Conservation (phyloP, 23 tunicate genomes). For the Trididemnum clinides region DNA sequence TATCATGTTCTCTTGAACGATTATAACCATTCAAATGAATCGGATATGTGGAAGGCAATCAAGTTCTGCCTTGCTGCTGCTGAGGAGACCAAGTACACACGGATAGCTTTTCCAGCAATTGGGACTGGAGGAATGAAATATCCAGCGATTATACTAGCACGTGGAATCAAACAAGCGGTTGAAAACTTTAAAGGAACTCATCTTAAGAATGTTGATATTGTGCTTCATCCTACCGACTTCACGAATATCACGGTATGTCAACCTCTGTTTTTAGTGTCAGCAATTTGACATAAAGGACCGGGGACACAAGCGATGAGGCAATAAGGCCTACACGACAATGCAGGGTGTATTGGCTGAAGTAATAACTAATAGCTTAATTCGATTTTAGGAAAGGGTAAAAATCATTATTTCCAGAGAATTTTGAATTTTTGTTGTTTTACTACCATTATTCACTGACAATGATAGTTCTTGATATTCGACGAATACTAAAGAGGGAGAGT, state of each 20-base stretch:
- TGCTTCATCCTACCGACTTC: conserved; percentile 34
- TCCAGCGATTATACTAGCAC: conserved; percentile 34
- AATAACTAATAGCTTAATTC: too few relatives aligned
- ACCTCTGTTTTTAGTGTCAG: too few relatives aligned
- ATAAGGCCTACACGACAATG: too few relatives aligned
- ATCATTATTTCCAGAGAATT: too few relatives aligned
- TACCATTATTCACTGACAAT: too few relatives aligned
- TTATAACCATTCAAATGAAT: neutral
- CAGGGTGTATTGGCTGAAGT: too few relatives aligned
- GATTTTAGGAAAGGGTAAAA: too few relatives aligned
- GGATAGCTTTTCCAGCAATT: conserved; percentile 72
- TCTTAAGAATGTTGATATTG: conserved; percentile 30
- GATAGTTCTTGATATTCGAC: too few relatives aligned
- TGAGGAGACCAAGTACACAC: conserved; percentile 14
- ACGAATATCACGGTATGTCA: neutral
- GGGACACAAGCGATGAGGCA: too few relatives aligned
- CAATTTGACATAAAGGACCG: too few relatives aligned
- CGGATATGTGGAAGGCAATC: neutral
- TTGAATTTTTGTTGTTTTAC: too few relatives aligned
- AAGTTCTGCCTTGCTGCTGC: conserved; percentile 37
- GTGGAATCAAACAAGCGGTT: conserved; percentile 24
- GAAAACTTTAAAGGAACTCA: conserved; percentile 10
- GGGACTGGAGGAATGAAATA: conserved; percentile 63
- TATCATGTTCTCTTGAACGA: neutral
- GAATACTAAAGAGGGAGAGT: too few relatives aligned